Conservation (phyloP, 2,797 vertebrate species). For the Leuciscus waleckii region DNA sequence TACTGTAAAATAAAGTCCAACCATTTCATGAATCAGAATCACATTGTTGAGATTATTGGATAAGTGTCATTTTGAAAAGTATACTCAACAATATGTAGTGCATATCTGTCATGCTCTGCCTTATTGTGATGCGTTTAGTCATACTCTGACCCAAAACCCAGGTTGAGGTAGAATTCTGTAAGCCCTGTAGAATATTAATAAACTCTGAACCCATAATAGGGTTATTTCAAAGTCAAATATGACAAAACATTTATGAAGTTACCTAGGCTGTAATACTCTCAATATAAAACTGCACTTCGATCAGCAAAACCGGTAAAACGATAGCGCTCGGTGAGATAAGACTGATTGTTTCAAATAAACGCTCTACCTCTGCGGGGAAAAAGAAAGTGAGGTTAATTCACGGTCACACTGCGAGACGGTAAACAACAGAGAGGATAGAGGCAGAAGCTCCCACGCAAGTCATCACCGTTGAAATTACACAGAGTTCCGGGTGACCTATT, state of each 20-base stretch:
- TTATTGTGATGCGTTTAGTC: neutral
- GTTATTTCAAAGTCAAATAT: neutral
- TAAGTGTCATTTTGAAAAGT: neutral
- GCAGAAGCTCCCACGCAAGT: constrained; percentile 29
- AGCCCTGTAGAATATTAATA: neutral
- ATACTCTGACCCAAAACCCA: neutral
- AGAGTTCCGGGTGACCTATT: constrained; percentile 41
- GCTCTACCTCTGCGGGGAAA: constrained; percentile 11
- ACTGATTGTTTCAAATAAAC: constrained; percentile 23
- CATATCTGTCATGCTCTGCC: neutral
- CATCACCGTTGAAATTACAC: neutral
- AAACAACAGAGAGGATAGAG: constrained; percentile 28
- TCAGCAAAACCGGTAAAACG: neutral
- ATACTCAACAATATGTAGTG: neutral
- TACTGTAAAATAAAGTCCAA: no score
- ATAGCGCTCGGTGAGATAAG: constrained; percentile 8
- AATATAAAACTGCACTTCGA: constrained; percentile 7
- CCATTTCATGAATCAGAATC: neutral
- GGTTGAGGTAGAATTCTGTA: neutral
- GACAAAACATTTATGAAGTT: neutral
- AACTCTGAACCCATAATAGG: neutral
- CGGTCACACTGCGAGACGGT: constrained; percentile 26
- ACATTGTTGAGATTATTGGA: neutral
- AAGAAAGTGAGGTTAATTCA: constrained; percentile 38
- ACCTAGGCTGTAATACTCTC: neutral